phyloP scores from a whole-genome alignment of 2,797 vertebrate genomes.

The Molossus alvarezi region DNA sequence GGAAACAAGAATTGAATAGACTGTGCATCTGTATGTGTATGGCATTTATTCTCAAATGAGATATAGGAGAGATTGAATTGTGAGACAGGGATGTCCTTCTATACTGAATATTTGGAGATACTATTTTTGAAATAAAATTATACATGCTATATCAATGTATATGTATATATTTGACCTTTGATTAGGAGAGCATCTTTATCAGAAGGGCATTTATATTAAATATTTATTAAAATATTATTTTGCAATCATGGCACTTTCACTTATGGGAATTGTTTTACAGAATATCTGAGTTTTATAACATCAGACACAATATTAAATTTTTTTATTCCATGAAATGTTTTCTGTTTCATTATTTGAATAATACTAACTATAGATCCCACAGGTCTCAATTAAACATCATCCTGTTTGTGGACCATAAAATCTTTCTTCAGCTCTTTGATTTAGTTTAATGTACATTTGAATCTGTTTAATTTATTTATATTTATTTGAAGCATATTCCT shows the following conservation, averaged over 20 bases:
- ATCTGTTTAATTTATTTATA: not conserved
- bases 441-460: not conserved
- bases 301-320: not conserved
- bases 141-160: not conserved
- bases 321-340: not conserved
- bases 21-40: not conserved
- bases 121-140: slow-evolving; percentile 17
- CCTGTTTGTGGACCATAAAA: not conserved
- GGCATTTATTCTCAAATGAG: not conserved
- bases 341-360: slow-evolving; percentile 21
- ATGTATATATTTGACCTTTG: not conserved
- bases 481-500: not conserved
- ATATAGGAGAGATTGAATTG: not conserved
- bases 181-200: not conserved
- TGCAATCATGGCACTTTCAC: not conserved
- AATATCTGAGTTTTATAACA: not conserved
- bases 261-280: not conserved
- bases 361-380: not conserved
- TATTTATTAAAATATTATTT: not conserved
- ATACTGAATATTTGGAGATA: not conserved
- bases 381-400: not conserved
- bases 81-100: not conserved
- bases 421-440: not conserved
- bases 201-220: not conserved
- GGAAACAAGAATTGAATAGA: not conserved